Conservation (phyloP, 2,888 invertebrate genomes). For the Altica lythri region DNA sequence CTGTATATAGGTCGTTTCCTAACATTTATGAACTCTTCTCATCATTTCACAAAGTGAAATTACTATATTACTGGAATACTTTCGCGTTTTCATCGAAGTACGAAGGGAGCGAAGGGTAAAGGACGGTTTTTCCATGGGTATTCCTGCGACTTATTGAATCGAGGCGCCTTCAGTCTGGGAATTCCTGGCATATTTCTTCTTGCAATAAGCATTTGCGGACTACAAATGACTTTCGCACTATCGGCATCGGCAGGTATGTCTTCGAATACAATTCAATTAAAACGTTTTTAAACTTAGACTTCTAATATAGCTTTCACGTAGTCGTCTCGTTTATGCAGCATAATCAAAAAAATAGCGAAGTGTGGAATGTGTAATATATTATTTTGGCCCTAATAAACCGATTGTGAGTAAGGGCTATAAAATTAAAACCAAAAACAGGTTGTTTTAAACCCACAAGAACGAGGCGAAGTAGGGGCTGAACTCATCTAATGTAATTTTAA, state of each 20-base stretch:
- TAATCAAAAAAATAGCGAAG: too few relatives aligned
- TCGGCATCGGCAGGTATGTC: constrained; percentile 44
- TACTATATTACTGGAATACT: constrained; percentile 47
- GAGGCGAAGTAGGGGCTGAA: too few relatives aligned
- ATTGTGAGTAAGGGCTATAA: too few relatives aligned
- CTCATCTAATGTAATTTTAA: too few relatives aligned
- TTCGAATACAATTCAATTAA: constrained; percentile 32
- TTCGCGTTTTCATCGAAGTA: constrained; percentile 44
- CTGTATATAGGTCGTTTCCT: constrained; percentile 6
- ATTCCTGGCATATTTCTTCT: constrained; percentile 46
- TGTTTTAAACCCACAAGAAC: too few relatives aligned
- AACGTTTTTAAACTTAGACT: too few relatives aligned
- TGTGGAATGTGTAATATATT: too few relatives aligned
- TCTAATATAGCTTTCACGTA: too few relatives aligned
- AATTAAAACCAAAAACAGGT: too few relatives aligned
- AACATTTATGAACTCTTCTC: constrained; percentile 8
- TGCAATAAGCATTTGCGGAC: constrained; percentile 45
- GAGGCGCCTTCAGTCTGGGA: constrained; percentile 46
- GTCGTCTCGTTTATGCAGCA: too few relatives aligned
- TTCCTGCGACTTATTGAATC: constrained; percentile 46
- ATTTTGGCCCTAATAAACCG: too few relatives aligned
- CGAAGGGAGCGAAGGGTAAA: constrained; percentile 14
- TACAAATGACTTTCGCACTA: constrained; percentile 46
- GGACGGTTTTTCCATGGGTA: constrained; percentile 30
- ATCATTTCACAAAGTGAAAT: constrained; percentile 31